These are phyloP conservation scores for Lysiphlebus fabarum DNA, from an alignment of 1,140 invertebrate species.

Conservation along the genomic window DNA sequence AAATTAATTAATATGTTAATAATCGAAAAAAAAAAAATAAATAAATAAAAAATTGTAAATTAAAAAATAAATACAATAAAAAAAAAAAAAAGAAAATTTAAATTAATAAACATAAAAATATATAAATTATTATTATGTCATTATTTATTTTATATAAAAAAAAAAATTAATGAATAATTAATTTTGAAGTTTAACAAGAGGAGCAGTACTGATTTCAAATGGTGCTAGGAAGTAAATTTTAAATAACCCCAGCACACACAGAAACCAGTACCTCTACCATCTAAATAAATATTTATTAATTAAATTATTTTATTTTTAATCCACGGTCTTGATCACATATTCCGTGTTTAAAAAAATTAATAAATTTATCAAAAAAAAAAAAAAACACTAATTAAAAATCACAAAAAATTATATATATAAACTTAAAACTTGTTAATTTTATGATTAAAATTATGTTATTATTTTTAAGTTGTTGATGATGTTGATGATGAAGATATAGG, in stretches of 20 bases:
- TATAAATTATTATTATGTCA: constrained; percentile 12
- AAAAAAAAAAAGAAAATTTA: constrained; percentile 10
- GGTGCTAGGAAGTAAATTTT: constrained; percentile 51
- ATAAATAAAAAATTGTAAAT: no score
- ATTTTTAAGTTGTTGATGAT: no score
- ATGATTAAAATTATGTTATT: no score
- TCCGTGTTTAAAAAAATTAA: constrained; percentile 3
- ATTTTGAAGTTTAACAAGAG: constrained; percentile 41
- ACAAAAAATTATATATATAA: neutral
- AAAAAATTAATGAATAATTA: no score
- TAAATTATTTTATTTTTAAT: neutral
- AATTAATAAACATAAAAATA: constrained; percentile 18
- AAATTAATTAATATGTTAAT: no score
- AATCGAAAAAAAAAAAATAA: no score
- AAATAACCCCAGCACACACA: constrained; percentile 53
- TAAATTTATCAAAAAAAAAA: no score
- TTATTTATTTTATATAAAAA: no score
- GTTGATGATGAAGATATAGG: constrained; percentile 27
- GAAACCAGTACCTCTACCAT: constrained; percentile 55
- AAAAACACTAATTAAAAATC: neutral
- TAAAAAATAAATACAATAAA: neutral
- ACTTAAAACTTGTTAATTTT: no score
- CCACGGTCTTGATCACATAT: neutral
- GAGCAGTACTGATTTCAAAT: constrained; percentile 58
- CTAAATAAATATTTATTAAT: constrained; percentile 26